phyloP scores from a whole-genome alignment of 2,888 invertebrate genomes.

The Pollenia griseotomentosa region DNA sequence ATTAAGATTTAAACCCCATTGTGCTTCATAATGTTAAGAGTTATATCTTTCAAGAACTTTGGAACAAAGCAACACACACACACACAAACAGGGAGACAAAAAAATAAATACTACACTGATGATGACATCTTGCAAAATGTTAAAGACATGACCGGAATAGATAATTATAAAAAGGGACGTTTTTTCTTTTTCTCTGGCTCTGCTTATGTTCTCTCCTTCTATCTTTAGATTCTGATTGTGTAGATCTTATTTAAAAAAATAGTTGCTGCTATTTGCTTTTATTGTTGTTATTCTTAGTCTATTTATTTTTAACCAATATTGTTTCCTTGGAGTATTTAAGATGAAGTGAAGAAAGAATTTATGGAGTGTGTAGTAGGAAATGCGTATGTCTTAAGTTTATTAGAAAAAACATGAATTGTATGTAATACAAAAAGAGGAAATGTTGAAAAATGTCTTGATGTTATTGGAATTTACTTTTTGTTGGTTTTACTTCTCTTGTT shows the following conservation, averaged over 20 bases:
- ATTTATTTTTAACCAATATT: constrained; percentile 43
- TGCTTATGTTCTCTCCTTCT: not conserved
- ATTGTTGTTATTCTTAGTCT: constrained; percentile 47
- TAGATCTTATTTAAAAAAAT: constrained; percentile 46
- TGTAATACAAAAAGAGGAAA: constrained; percentile 4
- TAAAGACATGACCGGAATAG: constrained; percentile 80
- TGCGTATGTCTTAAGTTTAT: constrained; percentile 36
- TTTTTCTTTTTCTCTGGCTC: not conserved
- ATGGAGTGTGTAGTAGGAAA: constrained; percentile 35
- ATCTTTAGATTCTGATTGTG: constrained; percentile 7
- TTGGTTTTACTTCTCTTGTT: not conserved
- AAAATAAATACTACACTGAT: constrained; percentile 68
- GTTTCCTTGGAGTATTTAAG: constrained; percentile 48
- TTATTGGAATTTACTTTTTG: constrained; percentile 36
- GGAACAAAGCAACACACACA: not conserved
- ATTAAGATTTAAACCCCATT: not conserved
- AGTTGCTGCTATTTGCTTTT: constrained; percentile 39
- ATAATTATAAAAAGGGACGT: constrained; percentile 77
- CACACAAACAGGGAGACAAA: not conserved
- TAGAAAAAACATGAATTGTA: constrained; percentile 11
- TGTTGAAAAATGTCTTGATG: constrained; percentile 49
- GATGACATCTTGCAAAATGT: constrained; percentile 79
- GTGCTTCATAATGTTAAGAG: not conserved
- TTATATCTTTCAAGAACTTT: constrained; percentile 6
- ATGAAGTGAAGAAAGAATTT: constrained; percentile 36